phyloP scores from a whole-genome alignment of 2,113 vertebrate genomes.

The Rhinichthys klamathensis region DNA sequence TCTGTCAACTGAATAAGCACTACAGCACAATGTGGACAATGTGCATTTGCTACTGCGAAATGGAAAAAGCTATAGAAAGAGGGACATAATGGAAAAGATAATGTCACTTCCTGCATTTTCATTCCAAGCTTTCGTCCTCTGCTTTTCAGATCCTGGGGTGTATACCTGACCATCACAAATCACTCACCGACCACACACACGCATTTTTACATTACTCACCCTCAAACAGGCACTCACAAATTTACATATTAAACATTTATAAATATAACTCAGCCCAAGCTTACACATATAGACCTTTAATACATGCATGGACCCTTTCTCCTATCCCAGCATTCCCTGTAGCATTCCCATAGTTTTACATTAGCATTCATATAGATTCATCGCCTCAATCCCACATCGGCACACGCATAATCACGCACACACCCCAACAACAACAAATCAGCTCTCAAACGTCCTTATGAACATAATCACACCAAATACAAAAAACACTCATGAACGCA shows the following conservation, averaged over 20 bases:
- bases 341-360: conserved; percentile 34
- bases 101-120: conserved; percentile 69
- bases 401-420: conserved; percentile 60
- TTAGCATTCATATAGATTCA: conserved; percentile 53
- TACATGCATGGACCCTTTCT: background rate
- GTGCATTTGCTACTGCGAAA: conserved; percentile 26
- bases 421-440: conserved; percentile 7
- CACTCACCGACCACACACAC: conserved; percentile 57
- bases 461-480: conserved; percentile 66
- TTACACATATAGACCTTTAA: background rate
- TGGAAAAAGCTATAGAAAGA: conserved; percentile 40
- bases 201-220: conserved; percentile 60
- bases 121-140: conserved; percentile 65
- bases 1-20: background rate
- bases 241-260: conserved; percentile 41
- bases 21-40: background rate
- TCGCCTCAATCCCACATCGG: conserved; percentile 59
- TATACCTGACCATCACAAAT: conserved; percentile 69
- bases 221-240: background rate
- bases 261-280: background rate
- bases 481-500: conserved; percentile 32
- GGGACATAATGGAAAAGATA: conserved; percentile 44
- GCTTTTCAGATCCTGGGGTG: conserved; percentile 63
- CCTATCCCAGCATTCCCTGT: conserved; percentile 17
- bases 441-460: conserved; percentile 66